Percentiles rank a stretch among this genome's conserved stretches.
Evolutionary conservation across 2,113 vertebrate genomes (phyloP).

Genomic region (Kobus ellipsiprymnus): DNA sequence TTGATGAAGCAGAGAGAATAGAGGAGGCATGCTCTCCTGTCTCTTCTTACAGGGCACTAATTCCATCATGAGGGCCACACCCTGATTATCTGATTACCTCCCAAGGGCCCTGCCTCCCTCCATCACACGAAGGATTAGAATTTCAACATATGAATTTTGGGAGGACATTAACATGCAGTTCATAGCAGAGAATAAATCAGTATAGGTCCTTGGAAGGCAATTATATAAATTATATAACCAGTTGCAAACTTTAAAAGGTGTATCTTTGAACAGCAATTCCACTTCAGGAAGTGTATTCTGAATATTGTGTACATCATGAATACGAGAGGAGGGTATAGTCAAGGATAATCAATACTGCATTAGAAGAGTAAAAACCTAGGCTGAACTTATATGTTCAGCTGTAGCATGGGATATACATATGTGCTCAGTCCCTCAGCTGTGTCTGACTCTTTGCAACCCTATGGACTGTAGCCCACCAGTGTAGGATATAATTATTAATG

Average conservation of each 20-base stretch:
- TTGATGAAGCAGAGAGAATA: neutral
- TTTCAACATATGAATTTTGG: neutral
- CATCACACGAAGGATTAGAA: neutral
- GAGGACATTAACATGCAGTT: neutral
- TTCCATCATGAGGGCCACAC: no score
- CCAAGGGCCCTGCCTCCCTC: no score
- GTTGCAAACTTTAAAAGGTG: neutral
- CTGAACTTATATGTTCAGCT: neutral
- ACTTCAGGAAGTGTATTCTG: neutral
- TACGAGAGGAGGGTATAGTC: neutral
- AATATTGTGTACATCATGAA: neutral
- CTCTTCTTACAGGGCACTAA: neutral
- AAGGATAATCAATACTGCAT: neutral
- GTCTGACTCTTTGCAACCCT: neutral
- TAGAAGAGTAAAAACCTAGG: neutral
- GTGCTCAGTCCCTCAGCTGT: neutral
- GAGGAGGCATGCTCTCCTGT: neutral
- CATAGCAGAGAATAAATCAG: neutral
- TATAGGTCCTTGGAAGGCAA: neutral
- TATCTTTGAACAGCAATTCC: neutral
- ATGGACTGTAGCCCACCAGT: neutral
- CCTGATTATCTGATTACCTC: no score
- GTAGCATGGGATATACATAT: neutral
- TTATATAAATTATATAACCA: neutral
- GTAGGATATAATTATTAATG: neutral